Evolutionary conservation across 1,140 invertebrate genomes (phyloP).

Genomic region (Sinella curviseta): DNA sequence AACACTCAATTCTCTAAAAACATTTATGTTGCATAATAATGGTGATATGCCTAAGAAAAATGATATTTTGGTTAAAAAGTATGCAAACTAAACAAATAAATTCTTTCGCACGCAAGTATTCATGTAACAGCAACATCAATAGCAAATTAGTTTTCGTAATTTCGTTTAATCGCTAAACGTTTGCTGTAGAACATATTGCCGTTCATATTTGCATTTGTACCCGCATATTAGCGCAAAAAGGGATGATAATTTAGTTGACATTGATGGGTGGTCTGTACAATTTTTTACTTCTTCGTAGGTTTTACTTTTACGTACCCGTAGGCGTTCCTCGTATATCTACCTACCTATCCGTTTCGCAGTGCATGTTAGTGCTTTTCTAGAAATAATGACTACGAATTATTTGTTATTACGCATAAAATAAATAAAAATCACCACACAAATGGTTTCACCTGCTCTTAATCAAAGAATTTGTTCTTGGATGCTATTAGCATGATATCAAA

Average conservation of each 20-base stretch:
- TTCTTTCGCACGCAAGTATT: background rate
- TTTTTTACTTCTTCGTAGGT: background rate
- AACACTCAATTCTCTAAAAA: background rate
- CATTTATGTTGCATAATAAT: background rate
- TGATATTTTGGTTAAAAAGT: background rate
- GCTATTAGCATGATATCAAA: too few species aligned
- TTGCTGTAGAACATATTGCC: background rate
- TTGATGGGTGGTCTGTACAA: background rate
- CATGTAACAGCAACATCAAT: background rate
- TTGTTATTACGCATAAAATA: too few species aligned
- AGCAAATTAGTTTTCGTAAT: background rate
- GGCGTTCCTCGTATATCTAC: background rate
- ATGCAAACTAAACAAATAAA: background rate
- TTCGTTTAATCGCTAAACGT: background rate
- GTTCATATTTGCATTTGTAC: background rate
- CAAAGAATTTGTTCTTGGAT: too few species aligned
- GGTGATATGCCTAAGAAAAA: background rate
- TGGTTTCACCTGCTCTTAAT: too few species aligned
- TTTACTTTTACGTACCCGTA: too few species aligned
- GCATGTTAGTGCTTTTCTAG: too few species aligned
- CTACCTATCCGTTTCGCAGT: background rate
- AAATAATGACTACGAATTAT: too few species aligned
- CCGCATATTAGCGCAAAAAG: background rate
- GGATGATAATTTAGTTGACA: background rate
- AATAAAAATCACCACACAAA: too few species aligned